Conservation (phyloP, 1,140 invertebrate genomes). For the Leptoteleia sp. region DNA sequence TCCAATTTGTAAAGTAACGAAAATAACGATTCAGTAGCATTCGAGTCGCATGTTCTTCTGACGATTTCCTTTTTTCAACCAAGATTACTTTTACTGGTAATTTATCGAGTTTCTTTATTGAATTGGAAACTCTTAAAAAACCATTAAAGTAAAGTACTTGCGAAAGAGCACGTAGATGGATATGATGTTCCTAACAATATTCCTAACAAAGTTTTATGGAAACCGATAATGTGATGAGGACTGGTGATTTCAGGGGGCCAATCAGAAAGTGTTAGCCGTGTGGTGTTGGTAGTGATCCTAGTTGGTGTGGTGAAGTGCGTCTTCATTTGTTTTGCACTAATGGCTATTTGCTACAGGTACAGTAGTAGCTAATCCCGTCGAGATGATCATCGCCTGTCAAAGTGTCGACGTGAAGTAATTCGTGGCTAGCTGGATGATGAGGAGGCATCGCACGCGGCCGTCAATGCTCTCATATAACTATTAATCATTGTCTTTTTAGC, state of each 20-base stretch:
- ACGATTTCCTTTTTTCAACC: too few species aligned
- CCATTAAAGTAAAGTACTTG: too few species aligned
- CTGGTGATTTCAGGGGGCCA: slow-evolving; percentile 84
- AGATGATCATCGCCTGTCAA: slow-evolving; percentile 74
- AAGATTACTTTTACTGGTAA: too few species aligned
- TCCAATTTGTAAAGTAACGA: too few species aligned
- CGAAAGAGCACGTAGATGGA: too few species aligned
- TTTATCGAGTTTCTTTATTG: too few species aligned
- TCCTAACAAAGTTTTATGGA: too few species aligned
- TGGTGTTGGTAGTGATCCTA: slow-evolving; percentile 94
- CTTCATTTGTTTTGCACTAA: slow-evolving; percentile 96
- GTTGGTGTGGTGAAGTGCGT: slow-evolving; percentile 94
- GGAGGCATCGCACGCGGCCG: slow-evolving; percentile 79
- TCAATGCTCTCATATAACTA: slow-evolving; percentile 73
- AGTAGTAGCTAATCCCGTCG: slow-evolving; percentile 82
- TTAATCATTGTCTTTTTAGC: slow-evolving; percentile 72
- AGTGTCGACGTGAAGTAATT: slow-evolving; percentile 77
- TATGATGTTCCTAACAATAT: too few species aligned
- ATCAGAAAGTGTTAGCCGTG: slow-evolving; percentile 91
- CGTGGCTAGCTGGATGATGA: slow-evolving; percentile 79
- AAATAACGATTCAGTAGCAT: too few species aligned
- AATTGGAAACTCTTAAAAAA: too few species aligned
- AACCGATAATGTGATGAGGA: slow-evolving; percentile 38
- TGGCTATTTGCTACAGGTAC: slow-evolving; percentile 98
- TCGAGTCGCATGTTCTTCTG: too few species aligned